Conservation (phyloP, 2,888 invertebrate genomes). For the Cataglyphis livida region DNA sequence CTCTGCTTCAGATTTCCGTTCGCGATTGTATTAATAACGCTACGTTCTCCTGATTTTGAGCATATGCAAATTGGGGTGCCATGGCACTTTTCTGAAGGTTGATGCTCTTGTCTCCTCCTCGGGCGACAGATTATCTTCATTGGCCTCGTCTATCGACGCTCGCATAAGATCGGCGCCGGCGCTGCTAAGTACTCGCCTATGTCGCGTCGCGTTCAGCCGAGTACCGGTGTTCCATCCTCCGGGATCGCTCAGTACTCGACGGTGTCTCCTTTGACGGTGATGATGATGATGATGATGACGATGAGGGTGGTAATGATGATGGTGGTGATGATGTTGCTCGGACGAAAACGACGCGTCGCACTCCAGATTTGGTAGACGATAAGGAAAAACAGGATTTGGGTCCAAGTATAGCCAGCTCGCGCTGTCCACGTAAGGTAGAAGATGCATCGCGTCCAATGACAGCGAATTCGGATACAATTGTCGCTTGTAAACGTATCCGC, state of each 20-base stretch:
- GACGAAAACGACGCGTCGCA: slow-evolving; percentile 19
- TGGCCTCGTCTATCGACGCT: slow-evolving; percentile 65
- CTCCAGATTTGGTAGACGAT: slow-evolving; percentile 62
- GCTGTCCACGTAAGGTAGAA: slow-evolving; percentile 79
- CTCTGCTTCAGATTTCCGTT: neutral
- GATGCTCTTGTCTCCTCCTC: slow-evolving; percentile 76
- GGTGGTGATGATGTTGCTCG: slow-evolving; percentile 65
- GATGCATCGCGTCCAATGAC: slow-evolving; percentile 59
- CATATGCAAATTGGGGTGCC: slow-evolving; percentile 86
- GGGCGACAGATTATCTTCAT: slow-evolving; percentile 68
- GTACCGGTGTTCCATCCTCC: slow-evolving; percentile 64
- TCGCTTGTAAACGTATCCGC: slow-evolving; percentile 50
- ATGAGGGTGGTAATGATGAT: slow-evolving; percentile 67
- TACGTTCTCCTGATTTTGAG: slow-evolving; percentile 82
- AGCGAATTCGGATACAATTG: slow-evolving; percentile 47
- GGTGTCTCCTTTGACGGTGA: slow-evolving; percentile 70
- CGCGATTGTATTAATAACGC: neutral
- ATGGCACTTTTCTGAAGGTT: slow-evolving; percentile 86
- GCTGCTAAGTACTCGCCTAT: slow-evolving; percentile 77
- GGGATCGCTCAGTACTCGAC: slow-evolving; percentile 79
- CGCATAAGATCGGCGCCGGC: slow-evolving; percentile 62
- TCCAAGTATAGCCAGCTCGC: slow-evolving; percentile 82
- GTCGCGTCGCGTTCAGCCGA: slow-evolving; percentile 61
- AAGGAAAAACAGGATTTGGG: slow-evolving; percentile 72
- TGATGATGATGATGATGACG: slow-evolving; percentile 65